Evolutionary conservation across 2,797 vertebrate species (phyloP), one percentile per base, ranked within the genome.

Genomic region (Rhinatrema bivittatum): DNA sequence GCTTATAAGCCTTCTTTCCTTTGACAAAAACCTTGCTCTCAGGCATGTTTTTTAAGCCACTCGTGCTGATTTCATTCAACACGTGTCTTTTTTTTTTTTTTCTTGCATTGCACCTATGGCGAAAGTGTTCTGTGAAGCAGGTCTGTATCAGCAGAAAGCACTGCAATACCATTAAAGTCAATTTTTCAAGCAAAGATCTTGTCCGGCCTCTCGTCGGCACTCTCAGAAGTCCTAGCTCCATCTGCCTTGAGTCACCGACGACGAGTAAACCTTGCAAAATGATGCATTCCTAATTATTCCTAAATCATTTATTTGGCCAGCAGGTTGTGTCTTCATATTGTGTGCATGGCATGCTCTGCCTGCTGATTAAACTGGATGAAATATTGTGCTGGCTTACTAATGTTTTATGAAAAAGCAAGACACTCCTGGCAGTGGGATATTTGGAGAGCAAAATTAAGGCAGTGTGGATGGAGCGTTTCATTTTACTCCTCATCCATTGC

Each of bases 281-380:
- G 10, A 48, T 20, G 25, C 4, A 16, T 27, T 49, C 41, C 35
- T 65, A 45, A 53, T 55, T 59, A 48, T 31, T 60, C 43, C 46
- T 48, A 50, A 66, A 63, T 54, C 10, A 42, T 42, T 28, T 45
- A 30, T 59, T 36, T 53, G 11, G 20, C 22, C 43, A 32, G 16
- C 39, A 17, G 53, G 7, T 15, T 44, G 16, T 2, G 21, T 30
- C 39, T 47, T 37, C 34, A 37, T 40, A 61, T 5, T 27, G 25
- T 50, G 50, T 38, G 20, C 5, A 39, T 41, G 27, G 15, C 9
- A 57, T 53, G 16, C n/a, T n/a, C 44, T 47, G n/a, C 18, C 48
- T 38, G 16, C 3, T 36, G 45, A 33, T 19, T 50, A 46, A 56
- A 57, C 42, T 17, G 39, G n/a, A 39, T 19, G 32, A 39, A 50